These are phyloP conservation scores for Pollenia angustigena DNA, from an alignment of 2,888 invertebrate species.

Conservation along the genomic window DNA sequence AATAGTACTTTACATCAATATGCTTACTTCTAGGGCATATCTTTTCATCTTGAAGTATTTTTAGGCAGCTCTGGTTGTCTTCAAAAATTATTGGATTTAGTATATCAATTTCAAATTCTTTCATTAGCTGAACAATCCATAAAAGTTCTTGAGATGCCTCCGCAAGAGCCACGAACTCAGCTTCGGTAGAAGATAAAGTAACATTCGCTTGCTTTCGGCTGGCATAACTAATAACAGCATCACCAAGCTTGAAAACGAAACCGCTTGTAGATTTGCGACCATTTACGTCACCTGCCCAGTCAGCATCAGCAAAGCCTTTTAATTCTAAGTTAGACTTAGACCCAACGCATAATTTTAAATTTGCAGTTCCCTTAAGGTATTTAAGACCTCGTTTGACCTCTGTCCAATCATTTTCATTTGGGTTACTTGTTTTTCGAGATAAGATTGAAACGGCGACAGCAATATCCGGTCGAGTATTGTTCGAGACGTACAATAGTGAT, in stretches of 20 bases:
- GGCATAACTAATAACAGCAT: conserved; percentile 46
- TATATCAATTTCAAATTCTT: conserved; percentile 31
- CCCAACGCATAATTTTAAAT: conserved; percentile 46
- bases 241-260: conserved; percentile 26
- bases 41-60: conserved; percentile 39
- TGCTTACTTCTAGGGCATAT: conserved; percentile 36
- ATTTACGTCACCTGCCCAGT: not conserved
- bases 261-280: conserved; percentile 23
- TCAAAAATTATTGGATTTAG: conserved; percentile 9
- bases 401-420: conserved; percentile 38
- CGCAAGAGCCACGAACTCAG: conserved; percentile 40
- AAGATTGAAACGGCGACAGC: not conserved
- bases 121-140: conserved; percentile 34
- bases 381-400: conserved; percentile 35
- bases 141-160: conserved; percentile 44
- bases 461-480: too few relatives aligned
- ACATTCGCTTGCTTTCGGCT: conserved; percentile 35
- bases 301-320: not conserved
- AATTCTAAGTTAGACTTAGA: conserved; percentile 8
- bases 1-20: conserved; percentile 54
- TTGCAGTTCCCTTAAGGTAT: conserved; percentile 30
- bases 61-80: conserved; percentile 45
- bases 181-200: conserved; percentile 33
- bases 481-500: conserved; percentile 24
- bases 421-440: conserved; percentile 32